Base-by-base conservation (phyloP, 2,888 invertebrate species). In the Chloromyia formosa region DNA sequence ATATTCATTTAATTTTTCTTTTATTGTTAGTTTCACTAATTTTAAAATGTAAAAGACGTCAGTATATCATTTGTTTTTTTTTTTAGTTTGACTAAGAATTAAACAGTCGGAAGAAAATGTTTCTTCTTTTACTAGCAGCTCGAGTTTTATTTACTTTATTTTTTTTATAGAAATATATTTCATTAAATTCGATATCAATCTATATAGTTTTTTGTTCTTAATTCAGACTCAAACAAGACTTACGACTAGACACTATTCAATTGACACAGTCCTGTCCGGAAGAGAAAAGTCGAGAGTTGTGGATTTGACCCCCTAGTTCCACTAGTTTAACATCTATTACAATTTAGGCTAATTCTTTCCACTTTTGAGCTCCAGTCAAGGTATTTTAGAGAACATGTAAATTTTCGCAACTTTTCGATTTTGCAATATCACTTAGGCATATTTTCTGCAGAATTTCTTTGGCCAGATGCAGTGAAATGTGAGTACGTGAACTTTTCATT, bases 381-480 rank as follows among this genome's bases (percentile, higher is more conserved):
- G 20, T 54, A 10, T 75, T 62, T 80, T 89, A 94, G 79, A 94
- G 88, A 78, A 94, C 94, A 83, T 94, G 94, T 77, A 94, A 87
- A 85, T 94, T 94, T 85, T 94, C 94, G 86, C 94, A 94, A 76
- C 93, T 93, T 84, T 94, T 94, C 12, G 94, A 93, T 85, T 94
- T 94, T 76, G 91, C 90, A 80, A 92, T 92, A 84, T 95, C 94
- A 82, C 92, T 93, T 83, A 94, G 89, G 85, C 94, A 94, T 83
- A 94, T 94, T 87, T 93, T 94, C 83, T 93, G 93, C 18, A 94
- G 87, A 73, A 94, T 89, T 83, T 94, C 94, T 79, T 93, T 88
- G 10, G 94, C 94, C 81, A 93, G 90, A 85, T 92, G 93, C 80
- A 94, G 87, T 75, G 93, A 94, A 80, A 94, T 89, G 80, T 93